Evolutionary conservation across 2,888 invertebrate genomes (phyloP), one percentile per base, ranked within the genome.

Genomic region (Notodonta dromedarius): DNA sequence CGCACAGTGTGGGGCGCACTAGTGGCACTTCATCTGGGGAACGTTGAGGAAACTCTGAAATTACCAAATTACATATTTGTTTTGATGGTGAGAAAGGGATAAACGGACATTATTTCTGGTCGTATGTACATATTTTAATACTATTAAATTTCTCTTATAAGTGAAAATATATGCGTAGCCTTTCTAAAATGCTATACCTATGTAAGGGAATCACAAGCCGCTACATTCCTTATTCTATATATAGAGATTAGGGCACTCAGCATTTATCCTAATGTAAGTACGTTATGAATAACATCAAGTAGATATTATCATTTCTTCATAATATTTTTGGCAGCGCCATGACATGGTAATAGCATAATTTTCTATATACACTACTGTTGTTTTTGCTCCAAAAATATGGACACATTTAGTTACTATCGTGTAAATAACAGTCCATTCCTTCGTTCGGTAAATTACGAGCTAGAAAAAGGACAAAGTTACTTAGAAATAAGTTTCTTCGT

Each of bases 371-470:
- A 5, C 46, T 46, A 46, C n/a, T 46, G 50, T 50, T 50, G 50
- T 50, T 50, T 50, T 50, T 48, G 35, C 32, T 11, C 44, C 56
- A 56, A 46, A 32, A 44, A 56, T 57, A 57, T 35, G 32, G 35
- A 48, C 14, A 35, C 46, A 16, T 57, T 57, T 16, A 16, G 50
- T 14, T 46, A 16, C n/a, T 16, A 50, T 50, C 50, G 12, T 9
- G 50, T 50, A 50, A 50, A 50, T 50, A 50, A 16, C 14, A 9
- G 16, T 16, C 50, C 16, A 16, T 50, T 50, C 50, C 50, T 50
- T 50, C 16, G 11, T 8, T 16, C 50, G 16, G 50, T 2, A 50
- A 16, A 50, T 50, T 50, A 50, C 50, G 50, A 11, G 8, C 16
- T 4, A 12, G 8, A 9, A 50, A 50, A 14, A 16, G 50, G 16